A percentile compares a stretch with the other conserved stretches of the same genome.
phyloP scores from a whole-genome alignment of 2,113 vertebrate genomes.

The Xenopus borealis region DNA sequence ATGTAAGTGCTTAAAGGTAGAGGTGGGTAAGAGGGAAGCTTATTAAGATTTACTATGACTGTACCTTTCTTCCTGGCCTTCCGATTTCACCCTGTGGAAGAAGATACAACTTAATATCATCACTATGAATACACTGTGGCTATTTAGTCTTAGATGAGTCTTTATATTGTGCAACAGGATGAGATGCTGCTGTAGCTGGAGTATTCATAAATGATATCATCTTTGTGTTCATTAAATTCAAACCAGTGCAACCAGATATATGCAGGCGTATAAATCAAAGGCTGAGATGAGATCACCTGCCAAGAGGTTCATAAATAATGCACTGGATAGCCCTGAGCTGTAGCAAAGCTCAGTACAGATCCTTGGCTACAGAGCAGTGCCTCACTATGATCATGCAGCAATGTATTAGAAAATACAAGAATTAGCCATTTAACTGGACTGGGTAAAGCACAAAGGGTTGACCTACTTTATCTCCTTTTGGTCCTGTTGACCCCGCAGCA shows the following conservation, averaged over 20 bases:
- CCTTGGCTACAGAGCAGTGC: too few species aligned
- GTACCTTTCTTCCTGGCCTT: constrained; percentile 93
- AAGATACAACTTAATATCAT: constrained; percentile 52
- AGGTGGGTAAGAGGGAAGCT: too few species aligned
- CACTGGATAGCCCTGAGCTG: background rate
- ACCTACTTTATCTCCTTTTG: constrained; percentile 92
- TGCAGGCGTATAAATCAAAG: constrained; percentile 2
- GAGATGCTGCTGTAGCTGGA: background rate
- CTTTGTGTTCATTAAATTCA: constrained; percentile 1
- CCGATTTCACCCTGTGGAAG: constrained; percentile 90
- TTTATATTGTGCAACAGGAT: background rate
- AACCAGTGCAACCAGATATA: background rate
- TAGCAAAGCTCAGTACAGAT: too few species aligned
- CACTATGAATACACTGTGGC: background rate
- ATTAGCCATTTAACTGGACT: background rate
- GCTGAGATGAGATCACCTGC: background rate
- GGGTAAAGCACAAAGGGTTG: background rate
- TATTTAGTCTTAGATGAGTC: background rate
- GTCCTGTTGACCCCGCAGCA: constrained; percentile 83
- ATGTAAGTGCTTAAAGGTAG: too few species aligned
- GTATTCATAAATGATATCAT: background rate
- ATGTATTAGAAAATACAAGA: constrained; percentile 14
- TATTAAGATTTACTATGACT: too few species aligned
- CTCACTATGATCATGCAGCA: background rate
- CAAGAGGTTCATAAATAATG: background rate